These are phyloP conservation scores for Apodemia hepburni DNA, from an alignment of 2,888 invertebrate species.

Conservation along the genomic window DNA sequence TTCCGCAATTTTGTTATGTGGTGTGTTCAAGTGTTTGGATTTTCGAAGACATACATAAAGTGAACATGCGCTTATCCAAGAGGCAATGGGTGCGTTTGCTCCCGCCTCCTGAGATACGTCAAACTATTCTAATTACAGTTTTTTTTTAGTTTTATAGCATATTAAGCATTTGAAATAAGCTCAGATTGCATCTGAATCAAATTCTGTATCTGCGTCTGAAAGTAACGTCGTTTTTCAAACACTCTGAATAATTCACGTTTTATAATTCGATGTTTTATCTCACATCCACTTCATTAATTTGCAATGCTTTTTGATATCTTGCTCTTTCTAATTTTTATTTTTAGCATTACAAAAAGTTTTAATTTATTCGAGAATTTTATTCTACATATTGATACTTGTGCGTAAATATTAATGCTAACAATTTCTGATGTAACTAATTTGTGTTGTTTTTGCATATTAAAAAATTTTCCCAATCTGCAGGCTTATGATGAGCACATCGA, in stretches of 20 bases:
- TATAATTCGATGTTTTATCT: conserved; percentile 2
- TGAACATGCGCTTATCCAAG: not conserved
- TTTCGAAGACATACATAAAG: not conserved
- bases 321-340: conserved; percentile 2
- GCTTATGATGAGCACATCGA: too few species aligned
- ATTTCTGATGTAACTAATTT: not conserved
- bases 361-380: not conserved
- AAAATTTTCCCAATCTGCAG: not conserved
- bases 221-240: not conserved
- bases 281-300: not conserved
- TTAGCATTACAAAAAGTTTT: not conserved
- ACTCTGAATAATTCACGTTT: not conserved
- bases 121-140: too few species aligned
- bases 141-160: not conserved
- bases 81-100: too few species aligned
- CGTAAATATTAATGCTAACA: not conserved
- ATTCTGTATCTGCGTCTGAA: too few species aligned
- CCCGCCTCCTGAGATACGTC: too few species aligned
- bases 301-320: not conserved
- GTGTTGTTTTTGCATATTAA: not conserved
- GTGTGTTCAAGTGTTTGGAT: not conserved
- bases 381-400: not conserved
- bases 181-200: too few species aligned
- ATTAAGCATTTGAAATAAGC: too few species aligned
- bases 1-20: not conserved